These are phyloP conservation scores for Listronotus oregonensis DNA, from an alignment of 1,140 invertebrate species.

Conservation along the genomic window DNA sequence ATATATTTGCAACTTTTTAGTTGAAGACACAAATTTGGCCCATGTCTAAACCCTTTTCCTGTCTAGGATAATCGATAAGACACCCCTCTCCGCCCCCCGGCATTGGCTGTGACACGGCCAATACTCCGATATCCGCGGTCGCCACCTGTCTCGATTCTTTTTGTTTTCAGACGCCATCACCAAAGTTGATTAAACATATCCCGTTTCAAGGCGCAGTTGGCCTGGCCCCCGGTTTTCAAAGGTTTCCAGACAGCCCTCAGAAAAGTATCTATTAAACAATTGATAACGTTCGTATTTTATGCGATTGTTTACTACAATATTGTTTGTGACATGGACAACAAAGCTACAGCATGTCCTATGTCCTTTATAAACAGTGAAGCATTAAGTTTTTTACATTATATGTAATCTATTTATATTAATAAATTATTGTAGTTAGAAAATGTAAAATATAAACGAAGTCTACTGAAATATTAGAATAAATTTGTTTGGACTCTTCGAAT, in stretches of 20 bases:
- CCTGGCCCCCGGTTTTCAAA: not conserved
- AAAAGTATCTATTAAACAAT: constrained; percentile 26
- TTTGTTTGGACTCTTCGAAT: no score
- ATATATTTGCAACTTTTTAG: no score
- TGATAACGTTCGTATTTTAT: constrained; percentile 7
- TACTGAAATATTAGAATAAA: no score
- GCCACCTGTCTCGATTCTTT: constrained; percentile 31
- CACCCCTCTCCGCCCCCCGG: constrained; percentile 18
- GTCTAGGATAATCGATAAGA: not conserved
- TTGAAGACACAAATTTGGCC: no score
- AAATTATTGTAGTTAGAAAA: no score
- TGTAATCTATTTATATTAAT: no score
- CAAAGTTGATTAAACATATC: constrained; percentile 34
- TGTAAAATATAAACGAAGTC: no score
- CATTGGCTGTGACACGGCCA: constrained; percentile 40
- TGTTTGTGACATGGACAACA: not conserved
- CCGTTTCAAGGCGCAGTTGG: constrained; percentile 17
- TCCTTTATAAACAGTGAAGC: no score
- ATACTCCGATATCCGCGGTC: constrained; percentile 38
- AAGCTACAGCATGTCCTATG: no score
- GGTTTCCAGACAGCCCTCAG: constrained; percentile 13
- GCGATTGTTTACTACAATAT: not conserved
- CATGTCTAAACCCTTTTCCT: no score
- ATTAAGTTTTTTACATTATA: no score
- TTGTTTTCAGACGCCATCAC: constrained; percentile 34